Evolutionary conservation across 2,888 invertebrate genomes (phyloP).

Genomic region (Zhengitettix transpicula): DNA sequence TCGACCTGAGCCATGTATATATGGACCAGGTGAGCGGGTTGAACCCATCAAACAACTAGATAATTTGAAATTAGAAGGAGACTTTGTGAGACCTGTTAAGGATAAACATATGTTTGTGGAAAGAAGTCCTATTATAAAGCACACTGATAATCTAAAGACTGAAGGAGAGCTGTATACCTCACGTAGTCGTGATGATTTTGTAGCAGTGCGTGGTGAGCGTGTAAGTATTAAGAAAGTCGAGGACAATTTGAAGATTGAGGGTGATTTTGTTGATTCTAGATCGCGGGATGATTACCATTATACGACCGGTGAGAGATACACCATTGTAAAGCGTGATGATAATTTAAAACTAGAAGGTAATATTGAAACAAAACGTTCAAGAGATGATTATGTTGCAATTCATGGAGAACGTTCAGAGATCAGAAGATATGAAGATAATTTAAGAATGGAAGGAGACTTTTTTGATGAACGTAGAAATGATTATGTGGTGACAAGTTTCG

Average conservation of each 20-base stretch:
- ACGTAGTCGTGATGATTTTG: conserved; percentile 5
- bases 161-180: conserved; percentile 31
- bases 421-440: conserved; percentile 18
- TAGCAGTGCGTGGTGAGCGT: conserved; percentile 27
- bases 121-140: conserved; percentile 11
- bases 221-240: conserved; percentile 27
- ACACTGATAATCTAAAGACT: conserved; percentile 26
- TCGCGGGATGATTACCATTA: conserved; percentile 27
- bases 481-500: conserved; percentile 29
- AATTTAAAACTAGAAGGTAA: conserved; percentile 26
- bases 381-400: conserved; percentile 24
- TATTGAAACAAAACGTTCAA: conserved; percentile 15
- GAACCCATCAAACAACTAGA: conserved; percentile 21
- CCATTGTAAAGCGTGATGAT: conserved; percentile 20
- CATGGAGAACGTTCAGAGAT: conserved; percentile 23
- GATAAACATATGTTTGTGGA: conserved; percentile 22
- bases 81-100: conserved; percentile 15
- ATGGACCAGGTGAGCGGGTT: conserved; percentile 23
- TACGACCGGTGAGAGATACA: conserved; percentile 16
- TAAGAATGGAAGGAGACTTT: conserved; percentile 20
- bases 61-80: conserved; percentile 20
- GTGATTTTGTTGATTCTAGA: conserved; percentile 25
- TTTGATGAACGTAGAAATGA: conserved; percentile 38
- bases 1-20: conserved; percentile 25
- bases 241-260: conserved; percentile 35